Percentiles rank a stretch among this genome's conserved stretches.
phyloP scores from a whole-genome alignment of 2,888 invertebrate genomes.

The Latrodectus hesperus region DNA sequence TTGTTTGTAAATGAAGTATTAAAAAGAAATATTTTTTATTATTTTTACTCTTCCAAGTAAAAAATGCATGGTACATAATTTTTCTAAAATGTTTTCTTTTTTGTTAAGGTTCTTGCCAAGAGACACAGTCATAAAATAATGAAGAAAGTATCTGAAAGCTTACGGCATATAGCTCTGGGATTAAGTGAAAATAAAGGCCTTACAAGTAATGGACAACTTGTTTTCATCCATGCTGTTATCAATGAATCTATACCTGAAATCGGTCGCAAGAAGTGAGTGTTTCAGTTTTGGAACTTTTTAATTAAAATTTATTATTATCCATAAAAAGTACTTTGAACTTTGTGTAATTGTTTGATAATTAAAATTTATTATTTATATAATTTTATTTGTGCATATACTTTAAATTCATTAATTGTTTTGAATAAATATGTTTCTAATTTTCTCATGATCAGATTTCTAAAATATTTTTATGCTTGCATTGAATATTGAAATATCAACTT shows the following conservation, averaged over 20 bases:
- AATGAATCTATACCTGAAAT: constrained; percentile 87
- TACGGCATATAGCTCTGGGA: constrained; percentile 86
- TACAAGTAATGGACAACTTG: constrained; percentile 82
- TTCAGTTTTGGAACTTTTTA: neutral
- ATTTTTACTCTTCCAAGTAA: too few species aligned
- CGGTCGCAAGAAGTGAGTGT: constrained; percentile 77
- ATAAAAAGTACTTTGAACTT: too few species aligned
- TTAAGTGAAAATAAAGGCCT: constrained; percentile 88
- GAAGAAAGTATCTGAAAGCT: constrained; percentile 85
- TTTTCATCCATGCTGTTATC: constrained; percentile 87
- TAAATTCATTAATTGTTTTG: neutral
- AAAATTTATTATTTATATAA: neutral
- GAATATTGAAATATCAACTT: too few species aligned
- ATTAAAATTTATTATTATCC: neutral
- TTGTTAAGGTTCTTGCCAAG: constrained; percentile 78
- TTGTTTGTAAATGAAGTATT: too few species aligned
- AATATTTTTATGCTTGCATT: too few species aligned
- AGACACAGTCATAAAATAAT: constrained; percentile 87
- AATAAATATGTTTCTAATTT: neutral
- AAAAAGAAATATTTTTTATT: too few species aligned
- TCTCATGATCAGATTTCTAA: neutral
- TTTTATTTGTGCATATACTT: neutral
- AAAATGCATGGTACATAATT: too few species aligned
- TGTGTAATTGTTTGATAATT: neutral
- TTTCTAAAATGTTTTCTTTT: too few species aligned